Percentiles rank a stretch among this genome's conserved stretches.
Conservation (phyloP, 1,140 invertebrate genomes). For the Watersipora subatra region DNA sequence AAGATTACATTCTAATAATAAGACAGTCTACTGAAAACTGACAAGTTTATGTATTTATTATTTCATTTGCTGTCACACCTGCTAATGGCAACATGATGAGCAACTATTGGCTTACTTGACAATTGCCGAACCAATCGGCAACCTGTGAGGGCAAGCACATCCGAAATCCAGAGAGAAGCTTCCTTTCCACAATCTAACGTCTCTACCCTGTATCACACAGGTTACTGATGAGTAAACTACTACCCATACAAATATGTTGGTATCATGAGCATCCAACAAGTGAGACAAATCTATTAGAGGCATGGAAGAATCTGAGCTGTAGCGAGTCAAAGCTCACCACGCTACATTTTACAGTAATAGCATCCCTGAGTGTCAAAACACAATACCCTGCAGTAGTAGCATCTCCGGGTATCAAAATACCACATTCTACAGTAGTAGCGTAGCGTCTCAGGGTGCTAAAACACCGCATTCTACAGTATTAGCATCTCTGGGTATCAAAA, state of each 20-base stretch:
- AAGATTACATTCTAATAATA: neutral
- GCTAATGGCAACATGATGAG: no score
- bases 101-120: no score
- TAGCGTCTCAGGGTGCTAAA: no score
- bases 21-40: conserved; percentile 40
- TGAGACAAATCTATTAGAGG: no score
- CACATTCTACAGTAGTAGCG: no score
- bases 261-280: neutral
- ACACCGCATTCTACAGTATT: no score
- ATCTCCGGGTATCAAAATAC: no score
- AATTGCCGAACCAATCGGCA: conserved; percentile 24
- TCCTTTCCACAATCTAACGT: conserved; percentile 65
- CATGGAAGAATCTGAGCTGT: no score
- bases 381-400: conserved; percentile 1
- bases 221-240: neutral
- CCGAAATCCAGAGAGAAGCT: conserved; percentile 23
- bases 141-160: conserved; percentile 20
- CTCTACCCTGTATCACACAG: conserved; percentile 42
- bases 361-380: neutral
- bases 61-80: conserved; percentile 15
- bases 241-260: neutral
- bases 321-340: no score
- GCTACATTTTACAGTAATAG: neutral
- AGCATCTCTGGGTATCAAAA: no score
- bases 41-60: conserved; percentile 9